Conservation (phyloP, 2,113 vertebrate genomes). For the Clarias gariepinus region DNA sequence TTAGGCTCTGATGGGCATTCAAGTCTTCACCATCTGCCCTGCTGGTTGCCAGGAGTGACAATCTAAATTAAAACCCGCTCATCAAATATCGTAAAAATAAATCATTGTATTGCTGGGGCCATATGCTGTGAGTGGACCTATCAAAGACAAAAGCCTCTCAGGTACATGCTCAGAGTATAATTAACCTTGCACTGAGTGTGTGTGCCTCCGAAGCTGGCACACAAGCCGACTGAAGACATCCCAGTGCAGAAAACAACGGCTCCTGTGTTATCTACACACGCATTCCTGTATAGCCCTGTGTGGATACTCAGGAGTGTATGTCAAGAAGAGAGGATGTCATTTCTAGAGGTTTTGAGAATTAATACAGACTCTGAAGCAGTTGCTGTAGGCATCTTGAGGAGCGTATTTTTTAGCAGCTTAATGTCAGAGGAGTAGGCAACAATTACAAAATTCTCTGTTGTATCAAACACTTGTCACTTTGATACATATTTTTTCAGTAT, state of each 20-base stretch:
- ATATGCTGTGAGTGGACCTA: conserved; percentile 71
- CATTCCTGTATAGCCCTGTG: conserved; percentile 45
- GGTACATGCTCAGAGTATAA: conserved; percentile 41
- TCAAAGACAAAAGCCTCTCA: conserved; percentile 52
- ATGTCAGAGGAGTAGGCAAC: conserved; percentile 10
- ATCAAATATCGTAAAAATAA: conserved; percentile 81
- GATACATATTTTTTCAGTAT: not conserved
- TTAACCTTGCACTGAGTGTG: conserved; percentile 35
- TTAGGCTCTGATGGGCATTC: conserved; percentile 81
- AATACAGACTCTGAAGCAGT: conserved; percentile 28
- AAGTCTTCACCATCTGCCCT: conserved; percentile 85
- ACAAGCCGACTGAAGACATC: conserved; percentile 35
- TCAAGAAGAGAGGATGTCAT: not conserved
- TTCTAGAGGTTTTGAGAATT: conserved; percentile 8
- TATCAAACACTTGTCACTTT: not conserved
- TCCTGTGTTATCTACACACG: conserved; percentile 39
- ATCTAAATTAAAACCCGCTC: conserved; percentile 86
- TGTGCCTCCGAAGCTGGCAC: not conserved
- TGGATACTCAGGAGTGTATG: conserved; percentile 15
- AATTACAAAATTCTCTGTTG: not conserved
- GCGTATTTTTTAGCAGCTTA: conserved; percentile 5
- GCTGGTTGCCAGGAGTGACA: conserved; percentile 84
- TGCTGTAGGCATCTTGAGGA: conserved; percentile 20
- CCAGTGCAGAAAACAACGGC: conserved; percentile 42
- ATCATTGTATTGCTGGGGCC: conserved; percentile 74